phyloP scores from a whole-genome alignment of 1,140 invertebrate genomes.

The Drosophila pandora region DNA sequence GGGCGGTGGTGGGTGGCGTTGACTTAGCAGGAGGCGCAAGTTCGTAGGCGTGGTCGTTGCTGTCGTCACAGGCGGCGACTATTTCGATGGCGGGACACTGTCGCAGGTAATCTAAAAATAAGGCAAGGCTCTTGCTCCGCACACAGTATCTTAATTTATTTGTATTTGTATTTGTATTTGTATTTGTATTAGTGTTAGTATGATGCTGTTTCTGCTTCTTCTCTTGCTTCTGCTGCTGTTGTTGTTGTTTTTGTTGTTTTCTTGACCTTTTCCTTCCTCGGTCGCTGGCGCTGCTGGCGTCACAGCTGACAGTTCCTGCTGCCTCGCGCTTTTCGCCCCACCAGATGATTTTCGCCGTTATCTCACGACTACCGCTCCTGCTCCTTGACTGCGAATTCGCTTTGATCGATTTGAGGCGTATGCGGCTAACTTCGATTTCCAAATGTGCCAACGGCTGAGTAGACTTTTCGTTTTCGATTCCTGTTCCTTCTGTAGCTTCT shows the following conservation, averaged over 20 bases:
- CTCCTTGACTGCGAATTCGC: slow-evolving; percentile 37
- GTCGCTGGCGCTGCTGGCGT: slow-evolving; percentile 31
- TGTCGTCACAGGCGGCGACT: slow-evolving; percentile 40
- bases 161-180: slow-evolving; percentile 2
- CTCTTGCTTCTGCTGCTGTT: slow-evolving; percentile 1
- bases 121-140: slow-evolving; percentile 56
- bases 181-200: slow-evolving; percentile 13
- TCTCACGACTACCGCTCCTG: slow-evolving; percentile 20
- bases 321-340: slow-evolving; percentile 46
- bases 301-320: slow-evolving; percentile 48
- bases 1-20: slow-evolving; percentile 12
- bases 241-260: slow-evolving; percentile 38
- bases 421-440: slow-evolving; percentile 62
- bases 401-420: slow-evolving; percentile 73
- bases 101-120: slow-evolving; percentile 78
- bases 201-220: slow-evolving; percentile 28
- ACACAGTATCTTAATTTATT: slow-evolving; percentile 59
- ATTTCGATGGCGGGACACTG: slow-evolving; percentile 63
- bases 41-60: slow-evolving; percentile 52
- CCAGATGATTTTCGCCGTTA: slow-evolving; percentile 54
- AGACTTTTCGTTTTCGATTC: not conserved
- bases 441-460: slow-evolving; percentile 19
- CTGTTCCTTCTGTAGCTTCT: slow-evolving; percentile 9
- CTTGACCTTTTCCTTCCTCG: slow-evolving; percentile 62
- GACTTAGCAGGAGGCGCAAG: not conserved